Evolutionary conservation across 1,140 invertebrate genomes (phyloP), one percentile per base, ranked within the genome.

Genomic region (Bombus pascuorum): DNA sequence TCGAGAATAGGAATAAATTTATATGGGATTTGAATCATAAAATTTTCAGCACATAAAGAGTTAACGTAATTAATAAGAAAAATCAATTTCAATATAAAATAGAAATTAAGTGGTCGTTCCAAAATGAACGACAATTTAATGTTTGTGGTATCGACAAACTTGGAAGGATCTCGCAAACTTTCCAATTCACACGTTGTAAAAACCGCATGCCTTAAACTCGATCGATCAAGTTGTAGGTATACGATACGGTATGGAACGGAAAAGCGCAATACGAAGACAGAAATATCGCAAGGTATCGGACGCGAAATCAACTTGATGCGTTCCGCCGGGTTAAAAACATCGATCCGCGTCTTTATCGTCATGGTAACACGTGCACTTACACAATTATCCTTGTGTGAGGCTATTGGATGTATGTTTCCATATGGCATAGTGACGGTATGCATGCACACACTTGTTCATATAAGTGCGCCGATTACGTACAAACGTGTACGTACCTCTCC

Each of bases 261-360:
- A 86, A 83, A 86, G 65, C 85, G 71, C 80, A 86, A 81, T 86
- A 74, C 80, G 85, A 74, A 73, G 85, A 86, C 85, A 83, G 85
- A 86, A 84, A 86, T 86, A 86, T 86, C 85, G 70, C 85, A 78
- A 86, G 81, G 73, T 86, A 86, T 86, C 76, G 83, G 62, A 75
- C 62, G 72, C 74, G 73, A 81, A 81, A 87, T 87, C 83, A 81
- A 87, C 76, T 77, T 70, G 76, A 87, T 86, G 83, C 77, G 78
- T 81, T 85, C 77, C 72, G 65, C 39, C 76, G 74, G 72, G 86
- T 87, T 85, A 86, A 90, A 87, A 84, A 72, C 84, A 90, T 90
- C 87, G 87, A 91, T 90, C 80, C 76, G 84, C 81, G 89, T 90
- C 89, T 85, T 88, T 89, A 88, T 89, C 85, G 89, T 79, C 87